Conservation (phyloP, 2,888 invertebrate genomes). For the Thecocarcelia acutangulata region DNA sequence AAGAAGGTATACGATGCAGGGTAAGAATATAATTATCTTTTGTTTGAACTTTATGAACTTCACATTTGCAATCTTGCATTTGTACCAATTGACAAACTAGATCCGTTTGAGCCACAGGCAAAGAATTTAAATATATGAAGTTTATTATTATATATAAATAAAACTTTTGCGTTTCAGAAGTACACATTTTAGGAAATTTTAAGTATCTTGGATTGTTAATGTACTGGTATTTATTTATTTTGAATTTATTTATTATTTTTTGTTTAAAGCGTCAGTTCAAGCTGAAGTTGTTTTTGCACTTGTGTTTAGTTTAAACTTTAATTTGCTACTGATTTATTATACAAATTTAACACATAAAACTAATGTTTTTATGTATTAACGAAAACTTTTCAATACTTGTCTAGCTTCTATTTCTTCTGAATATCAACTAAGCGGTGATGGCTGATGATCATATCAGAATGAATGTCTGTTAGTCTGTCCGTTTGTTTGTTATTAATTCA, state of each 20-base stretch:
- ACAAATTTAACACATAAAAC: background rate
- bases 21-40: slow-evolving; percentile 77
- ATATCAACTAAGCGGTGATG: background rate
- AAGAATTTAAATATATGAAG: background rate
- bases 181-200: no score
- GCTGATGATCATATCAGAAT: background rate
- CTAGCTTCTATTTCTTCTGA: background rate
- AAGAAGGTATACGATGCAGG: slow-evolving; percentile 77
- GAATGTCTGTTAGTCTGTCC: background rate
- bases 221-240: background rate
- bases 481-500: background rate
- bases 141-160: background rate
- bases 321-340: slow-evolving; percentile 31
- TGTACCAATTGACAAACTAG: slow-evolving; percentile 75
- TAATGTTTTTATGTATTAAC: background rate
- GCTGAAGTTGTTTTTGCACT: background rate
- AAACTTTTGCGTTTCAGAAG: no score
- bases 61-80: slow-evolving; percentile 74
- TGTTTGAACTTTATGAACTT: slow-evolving; percentile 76
- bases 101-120: slow-evolving; percentile 67
- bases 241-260: slow-evolving; percentile 2
- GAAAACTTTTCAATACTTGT: background rate
- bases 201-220: no score
- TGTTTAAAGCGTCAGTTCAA: background rate
- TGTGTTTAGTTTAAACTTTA: slow-evolving; percentile 27